phyloP scores from a whole-genome alignment of 2,797 vertebrate species.

The Salarias fasciatus region DNA sequence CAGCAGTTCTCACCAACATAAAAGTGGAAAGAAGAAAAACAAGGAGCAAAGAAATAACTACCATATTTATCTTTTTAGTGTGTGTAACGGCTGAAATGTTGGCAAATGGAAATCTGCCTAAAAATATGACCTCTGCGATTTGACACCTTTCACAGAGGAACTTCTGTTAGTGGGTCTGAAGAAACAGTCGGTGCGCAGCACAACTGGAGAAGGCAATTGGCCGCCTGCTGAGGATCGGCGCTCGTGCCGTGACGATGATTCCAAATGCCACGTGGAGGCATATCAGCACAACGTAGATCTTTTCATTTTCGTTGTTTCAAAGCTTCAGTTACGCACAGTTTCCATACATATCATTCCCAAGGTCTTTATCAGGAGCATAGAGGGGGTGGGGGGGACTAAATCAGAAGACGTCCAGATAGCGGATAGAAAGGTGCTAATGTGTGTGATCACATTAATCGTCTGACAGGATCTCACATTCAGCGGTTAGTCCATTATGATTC shows the following conservation, averaged over 20 bases:
- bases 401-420: conserved; percentile 67
- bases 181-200: conserved; percentile 5
- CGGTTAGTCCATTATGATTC: conserved; percentile 85
- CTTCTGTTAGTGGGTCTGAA: background rate
- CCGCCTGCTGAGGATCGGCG: conserved; percentile 19
- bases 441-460: conserved; percentile 84
- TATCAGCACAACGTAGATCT: background rate
- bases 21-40: too few species aligned
- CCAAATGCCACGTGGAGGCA: conserved; percentile 22
- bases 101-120: background rate
- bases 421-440: conserved; percentile 78
- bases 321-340: conserved; percentile 9
- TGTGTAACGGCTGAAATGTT: too few species aligned
- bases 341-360: conserved; percentile 23
- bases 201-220: conserved; percentile 10
- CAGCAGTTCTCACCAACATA: too few species aligned
- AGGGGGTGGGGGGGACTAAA: conserved; percentile 33
- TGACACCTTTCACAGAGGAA: background rate
- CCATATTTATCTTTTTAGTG: too few species aligned
- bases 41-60: too few species aligned
- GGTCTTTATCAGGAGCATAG: conserved; percentile 55
- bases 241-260: conserved; percentile 14
- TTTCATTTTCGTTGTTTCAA: background rate
- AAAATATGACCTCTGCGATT: background rate
- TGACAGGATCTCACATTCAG: conserved; percentile 82